Evolutionary conservation across 2,113 vertebrate species (phyloP).

Genomic region (Jaculus jaculus): DNA sequence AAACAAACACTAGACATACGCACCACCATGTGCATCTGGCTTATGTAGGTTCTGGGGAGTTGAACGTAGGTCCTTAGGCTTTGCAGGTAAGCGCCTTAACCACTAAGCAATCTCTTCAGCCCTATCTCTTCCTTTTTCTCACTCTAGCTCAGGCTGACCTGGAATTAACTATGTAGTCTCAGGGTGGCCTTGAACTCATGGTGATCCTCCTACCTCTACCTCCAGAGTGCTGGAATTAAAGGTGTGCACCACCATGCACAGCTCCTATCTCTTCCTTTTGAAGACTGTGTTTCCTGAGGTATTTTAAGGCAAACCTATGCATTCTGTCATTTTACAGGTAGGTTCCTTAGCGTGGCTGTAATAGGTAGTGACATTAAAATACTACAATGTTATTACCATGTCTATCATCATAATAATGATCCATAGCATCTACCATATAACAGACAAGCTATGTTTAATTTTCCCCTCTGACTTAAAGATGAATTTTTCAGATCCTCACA

Average conservation of each 20-base stretch:
- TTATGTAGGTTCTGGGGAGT: too few species aligned
- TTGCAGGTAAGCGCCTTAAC: too few species aligned
- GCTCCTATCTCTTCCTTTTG: neutral
- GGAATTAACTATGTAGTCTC: too few species aligned
- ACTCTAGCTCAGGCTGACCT: too few species aligned
- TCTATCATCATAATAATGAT: neutral
- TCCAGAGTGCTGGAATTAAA: too few species aligned
- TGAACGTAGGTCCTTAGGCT: too few species aligned
- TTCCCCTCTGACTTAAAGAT: neutral
- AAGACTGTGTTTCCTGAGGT: neutral
- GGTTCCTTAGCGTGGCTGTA: neutral
- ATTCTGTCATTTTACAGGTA: neutral
- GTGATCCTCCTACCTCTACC: too few species aligned
- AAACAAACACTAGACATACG: too few species aligned
- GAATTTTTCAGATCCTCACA: neutral
- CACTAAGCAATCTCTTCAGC: neutral
- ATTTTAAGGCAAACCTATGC: neutral
- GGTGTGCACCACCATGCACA: too few species aligned
- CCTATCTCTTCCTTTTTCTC: neutral
- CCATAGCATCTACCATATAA: neutral
- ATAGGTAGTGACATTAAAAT: neutral
- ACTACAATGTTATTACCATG: neutral
- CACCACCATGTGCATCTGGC: too few species aligned
- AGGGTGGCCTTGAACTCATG: too few species aligned
- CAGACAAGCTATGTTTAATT: neutral